These are phyloP conservation scores for Penaeus indicus DNA, from an alignment of 1,140 invertebrate genomes.

Conservation along the genomic window DNA sequence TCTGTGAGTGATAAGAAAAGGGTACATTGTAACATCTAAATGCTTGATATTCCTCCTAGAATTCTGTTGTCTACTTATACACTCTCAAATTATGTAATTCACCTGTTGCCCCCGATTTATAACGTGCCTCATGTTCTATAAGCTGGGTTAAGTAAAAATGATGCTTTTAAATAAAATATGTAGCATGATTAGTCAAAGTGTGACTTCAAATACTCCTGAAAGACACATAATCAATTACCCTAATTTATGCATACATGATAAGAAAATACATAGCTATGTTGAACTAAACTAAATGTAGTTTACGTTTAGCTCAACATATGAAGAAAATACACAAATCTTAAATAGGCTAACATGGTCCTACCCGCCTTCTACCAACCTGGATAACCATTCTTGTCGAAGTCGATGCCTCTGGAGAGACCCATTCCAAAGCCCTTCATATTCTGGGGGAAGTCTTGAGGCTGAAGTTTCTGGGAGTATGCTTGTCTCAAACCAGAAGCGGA, in stretches of 20 bases:
- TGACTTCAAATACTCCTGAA: too few relatives aligned
- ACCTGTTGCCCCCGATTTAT: too few relatives aligned
- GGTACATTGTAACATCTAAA: neutral
- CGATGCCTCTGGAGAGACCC: constrained; percentile 67
- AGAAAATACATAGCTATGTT: neutral
- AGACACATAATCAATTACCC: too few relatives aligned
- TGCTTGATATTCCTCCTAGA: too few relatives aligned
- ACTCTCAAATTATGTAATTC: too few relatives aligned
- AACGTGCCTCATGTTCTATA: too few relatives aligned
- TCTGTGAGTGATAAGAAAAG: constrained; percentile 48
- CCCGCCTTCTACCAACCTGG: constrained; percentile 55
- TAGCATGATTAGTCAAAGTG: too few relatives aligned
- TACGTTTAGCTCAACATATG: neutral
- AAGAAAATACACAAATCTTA: neutral
- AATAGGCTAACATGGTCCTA: too few relatives aligned
- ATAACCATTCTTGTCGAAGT: constrained; percentile 72
- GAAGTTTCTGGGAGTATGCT: constrained; percentile 64
- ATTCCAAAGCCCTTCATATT: constrained; percentile 69
- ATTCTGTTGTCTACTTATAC: too few relatives aligned
- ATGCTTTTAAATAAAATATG: too few relatives aligned
- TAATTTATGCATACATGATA: too few relatives aligned
- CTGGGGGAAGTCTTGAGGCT: constrained; percentile 45
- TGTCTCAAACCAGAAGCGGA: constrained; percentile 66
- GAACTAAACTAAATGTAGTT: neutral
- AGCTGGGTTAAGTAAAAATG: too few relatives aligned